A percentile compares a stretch with the other conserved stretches of the same genome.
These are phyloP conservation scores for Amblyornis subalaris DNA, from an alignment of 2,113 vertebrate genomes.

Conservation along the genomic window DNA sequence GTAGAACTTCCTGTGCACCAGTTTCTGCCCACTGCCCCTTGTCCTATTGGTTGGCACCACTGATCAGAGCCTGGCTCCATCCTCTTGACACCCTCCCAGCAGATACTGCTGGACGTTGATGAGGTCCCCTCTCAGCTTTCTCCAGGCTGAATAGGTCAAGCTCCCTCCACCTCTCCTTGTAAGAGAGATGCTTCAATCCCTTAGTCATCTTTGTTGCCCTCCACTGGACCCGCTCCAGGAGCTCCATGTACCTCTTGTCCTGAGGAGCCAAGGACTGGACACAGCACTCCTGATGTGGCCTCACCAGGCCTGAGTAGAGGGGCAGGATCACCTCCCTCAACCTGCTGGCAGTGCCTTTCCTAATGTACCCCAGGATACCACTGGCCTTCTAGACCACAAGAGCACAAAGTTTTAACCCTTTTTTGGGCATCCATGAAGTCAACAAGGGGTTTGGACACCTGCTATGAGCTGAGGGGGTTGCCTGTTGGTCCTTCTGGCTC, in stretches of 20 bases:
- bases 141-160: not conserved
- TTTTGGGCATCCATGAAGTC: not conserved
- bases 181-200: not conserved
- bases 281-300: not conserved
- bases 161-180: not conserved
- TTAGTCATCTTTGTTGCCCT: not conserved
- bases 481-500: not conserved
- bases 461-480: not conserved
- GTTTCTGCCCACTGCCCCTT: not conserved
- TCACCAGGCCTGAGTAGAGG: not conserved
- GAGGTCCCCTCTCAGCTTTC: not conserved
- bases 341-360: not conserved
- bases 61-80: not conserved
- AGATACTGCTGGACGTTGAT: not conserved
- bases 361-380: not conserved
- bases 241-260: no score
- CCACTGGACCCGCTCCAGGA: not conserved
- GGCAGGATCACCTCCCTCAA: not conserved
- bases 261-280: not conserved
- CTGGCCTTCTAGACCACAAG: no score
- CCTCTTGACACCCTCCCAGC: not conserved
- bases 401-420: not conserved
- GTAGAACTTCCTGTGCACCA: not conserved
- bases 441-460: rapidly evolving
- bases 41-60: not conserved